Conservation (phyloP, 1,140 invertebrate species). For the Panulirus ornatus region DNA sequence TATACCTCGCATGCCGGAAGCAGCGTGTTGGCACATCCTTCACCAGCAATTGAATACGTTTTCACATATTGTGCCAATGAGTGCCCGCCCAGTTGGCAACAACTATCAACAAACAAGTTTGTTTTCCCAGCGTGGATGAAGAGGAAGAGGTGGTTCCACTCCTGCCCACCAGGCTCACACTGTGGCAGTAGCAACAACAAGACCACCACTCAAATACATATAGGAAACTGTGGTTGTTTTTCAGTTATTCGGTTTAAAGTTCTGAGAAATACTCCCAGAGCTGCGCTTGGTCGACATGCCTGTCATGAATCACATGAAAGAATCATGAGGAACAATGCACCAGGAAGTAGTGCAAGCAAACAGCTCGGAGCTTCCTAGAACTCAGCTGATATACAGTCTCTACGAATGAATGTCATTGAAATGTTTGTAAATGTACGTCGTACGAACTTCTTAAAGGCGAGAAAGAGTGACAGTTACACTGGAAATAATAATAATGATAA, state of each 20-base stretch:
- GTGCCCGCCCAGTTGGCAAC: background rate
- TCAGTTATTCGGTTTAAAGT: background rate
- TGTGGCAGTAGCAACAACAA: background rate
- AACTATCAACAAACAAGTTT: background rate
- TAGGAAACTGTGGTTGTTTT: background rate
- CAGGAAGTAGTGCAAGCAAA: background rate
- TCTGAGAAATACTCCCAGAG: background rate
- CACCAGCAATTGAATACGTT: background rate
- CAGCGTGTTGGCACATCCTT: background rate
- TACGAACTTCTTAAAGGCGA: too few relatives aligned
- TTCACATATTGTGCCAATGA: background rate
- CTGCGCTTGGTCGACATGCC: background rate
- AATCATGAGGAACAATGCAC: background rate
- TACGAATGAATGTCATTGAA: too few relatives aligned
- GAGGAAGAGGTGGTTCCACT: background rate
- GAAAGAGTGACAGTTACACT: too few relatives aligned
- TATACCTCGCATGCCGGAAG: background rate
- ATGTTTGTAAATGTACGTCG: too few relatives aligned
- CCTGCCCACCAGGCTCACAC: background rate
- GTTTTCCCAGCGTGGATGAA: background rate
- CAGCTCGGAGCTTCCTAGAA: background rate
- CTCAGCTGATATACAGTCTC: too few relatives aligned
- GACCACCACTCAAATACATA: background rate
- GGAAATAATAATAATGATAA: too few relatives aligned
- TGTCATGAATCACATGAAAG: background rate